phyloP scores from a whole-genome alignment of 2,797 vertebrate genomes.

The Onychomys leucogaster region DNA sequence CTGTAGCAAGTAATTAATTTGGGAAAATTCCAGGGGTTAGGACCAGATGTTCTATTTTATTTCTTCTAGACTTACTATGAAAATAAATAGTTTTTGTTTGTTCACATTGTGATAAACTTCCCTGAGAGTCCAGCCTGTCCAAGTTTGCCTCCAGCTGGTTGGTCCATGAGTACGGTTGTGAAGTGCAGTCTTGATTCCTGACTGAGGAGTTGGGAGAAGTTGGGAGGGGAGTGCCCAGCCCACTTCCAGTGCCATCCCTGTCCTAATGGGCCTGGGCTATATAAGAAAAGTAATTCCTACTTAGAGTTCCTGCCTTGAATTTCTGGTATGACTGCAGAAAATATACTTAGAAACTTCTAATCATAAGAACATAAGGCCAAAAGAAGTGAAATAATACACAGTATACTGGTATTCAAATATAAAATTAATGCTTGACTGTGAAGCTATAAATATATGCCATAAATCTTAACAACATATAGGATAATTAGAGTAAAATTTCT shows the following conservation, averaged over 20 bases:
- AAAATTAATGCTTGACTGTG: slow-evolving; percentile 57
- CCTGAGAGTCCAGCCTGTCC: background rate
- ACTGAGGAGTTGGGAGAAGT: background rate
- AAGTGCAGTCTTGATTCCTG: background rate
- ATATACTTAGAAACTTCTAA: slow-evolving; percentile 1
- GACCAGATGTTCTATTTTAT: slow-evolving; percentile 53
- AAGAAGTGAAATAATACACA: slow-evolving; percentile 63
- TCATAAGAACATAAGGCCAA: slow-evolving; percentile 65
- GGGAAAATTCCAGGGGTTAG: slow-evolving; percentile 70
- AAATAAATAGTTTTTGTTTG: slow-evolving; percentile 74
- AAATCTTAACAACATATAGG: slow-evolving; percentile 22
- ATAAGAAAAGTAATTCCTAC: background rate
- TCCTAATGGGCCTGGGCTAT: background rate
- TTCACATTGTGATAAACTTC: slow-evolving; percentile 16
- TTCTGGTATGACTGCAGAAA: background rate
- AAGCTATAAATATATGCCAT: slow-evolving; percentile 78
- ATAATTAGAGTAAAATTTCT: slow-evolving; percentile 19
- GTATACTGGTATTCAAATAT: slow-evolving; percentile 68
- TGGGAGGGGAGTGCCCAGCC: no score
- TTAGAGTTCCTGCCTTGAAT: background rate
- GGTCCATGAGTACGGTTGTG: background rate
- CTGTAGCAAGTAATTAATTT: slow-evolving; percentile 77
- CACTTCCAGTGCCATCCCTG: background rate
- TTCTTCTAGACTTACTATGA: slow-evolving; percentile 44
- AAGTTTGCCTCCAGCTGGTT: background rate